phyloP scores from a whole-genome alignment of 2,113 vertebrate species.

The Spilogale gracilis region DNA sequence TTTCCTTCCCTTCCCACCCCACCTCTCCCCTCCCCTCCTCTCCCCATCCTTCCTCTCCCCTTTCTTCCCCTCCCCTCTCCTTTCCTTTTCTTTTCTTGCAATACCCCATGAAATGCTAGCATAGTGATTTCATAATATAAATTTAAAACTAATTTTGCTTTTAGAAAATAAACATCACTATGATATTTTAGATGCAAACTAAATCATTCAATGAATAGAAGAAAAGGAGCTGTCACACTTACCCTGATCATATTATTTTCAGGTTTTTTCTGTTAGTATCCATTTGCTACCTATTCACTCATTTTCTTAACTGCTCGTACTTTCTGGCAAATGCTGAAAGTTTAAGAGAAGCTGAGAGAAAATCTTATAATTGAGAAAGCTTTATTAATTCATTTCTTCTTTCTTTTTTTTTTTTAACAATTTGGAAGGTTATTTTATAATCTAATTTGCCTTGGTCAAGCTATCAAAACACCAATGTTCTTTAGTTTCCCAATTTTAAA shows the following conservation, averaged over 20 bases:
- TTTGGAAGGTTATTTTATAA: neutral
- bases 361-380: conserved; percentile 2
- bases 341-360: conserved; percentile 31
- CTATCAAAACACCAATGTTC: neutral
- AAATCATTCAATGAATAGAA: neutral
- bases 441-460: neutral
- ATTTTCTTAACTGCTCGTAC: neutral
- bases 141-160: neutral
- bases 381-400: neutral
- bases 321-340: neutral
- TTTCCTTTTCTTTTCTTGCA: neutral
- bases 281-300: neutral
- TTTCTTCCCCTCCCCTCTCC: too few species aligned
- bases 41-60: rapidly evolving
- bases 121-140: conserved; percentile 6
- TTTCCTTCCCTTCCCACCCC: too few species aligned
- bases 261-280: neutral
- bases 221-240: neutral
- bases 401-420: neutral
- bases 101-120: neutral
- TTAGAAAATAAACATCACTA: neutral
- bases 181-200: neutral
- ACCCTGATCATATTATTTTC: neutral
- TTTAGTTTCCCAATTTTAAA: neutral
- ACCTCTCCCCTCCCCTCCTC: too few species aligned